Conservation (phyloP, 30 jellyfish, hydroid and myxozoan species). For the Sanderia malayensis region DNA sequence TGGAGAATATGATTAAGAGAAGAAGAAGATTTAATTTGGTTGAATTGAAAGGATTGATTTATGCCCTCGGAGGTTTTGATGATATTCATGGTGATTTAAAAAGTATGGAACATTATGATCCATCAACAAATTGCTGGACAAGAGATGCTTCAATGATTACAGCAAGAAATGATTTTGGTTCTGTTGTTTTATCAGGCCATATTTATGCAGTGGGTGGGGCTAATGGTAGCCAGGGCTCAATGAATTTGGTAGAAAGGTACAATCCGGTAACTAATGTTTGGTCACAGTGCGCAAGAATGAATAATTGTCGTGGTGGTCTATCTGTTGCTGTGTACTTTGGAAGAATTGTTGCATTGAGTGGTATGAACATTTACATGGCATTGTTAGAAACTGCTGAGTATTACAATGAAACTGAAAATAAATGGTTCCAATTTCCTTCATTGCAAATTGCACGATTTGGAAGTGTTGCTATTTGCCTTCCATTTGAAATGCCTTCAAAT, state of each 20-base stretch:
- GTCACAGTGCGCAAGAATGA: constrained; percentile 76
- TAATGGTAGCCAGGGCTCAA: constrained; percentile 79
- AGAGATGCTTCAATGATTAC: constrained; percentile 78
- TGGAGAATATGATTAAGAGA: constrained; percentile 74
- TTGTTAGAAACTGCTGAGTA: constrained; percentile 75
- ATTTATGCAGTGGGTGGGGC: constrained; percentile 94
- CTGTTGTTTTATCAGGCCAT: constrained; percentile 78
- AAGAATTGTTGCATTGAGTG: constrained; percentile 80
- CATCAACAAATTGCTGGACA: constrained; percentile 59
- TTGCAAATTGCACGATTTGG: constrained; percentile 74
- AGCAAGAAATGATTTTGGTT: constrained; percentile 87
- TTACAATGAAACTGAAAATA: constrained; percentile 74
- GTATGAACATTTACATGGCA: constrained; percentile 89
- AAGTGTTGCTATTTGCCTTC: constrained; percentile 77
- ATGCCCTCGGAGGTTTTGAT: constrained; percentile 96
- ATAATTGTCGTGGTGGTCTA: constrained; percentile 94
- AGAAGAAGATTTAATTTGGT: constrained; percentile 86
- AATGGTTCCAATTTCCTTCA: constrained; percentile 68
- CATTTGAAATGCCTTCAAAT: constrained; percentile 54
- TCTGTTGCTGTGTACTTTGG: constrained; percentile 84
- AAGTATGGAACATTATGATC: constrained; percentile 69
- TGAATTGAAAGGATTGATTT: constrained; percentile 41
- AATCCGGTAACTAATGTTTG: constrained; percentile 66
- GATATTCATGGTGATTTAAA: constrained; percentile 77
- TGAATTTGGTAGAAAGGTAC: constrained; percentile 72